Evolutionary conservation across 53 echinoderm and acorn worm species (phyloP).

Genomic region (Echinometra lucunter): DNA sequence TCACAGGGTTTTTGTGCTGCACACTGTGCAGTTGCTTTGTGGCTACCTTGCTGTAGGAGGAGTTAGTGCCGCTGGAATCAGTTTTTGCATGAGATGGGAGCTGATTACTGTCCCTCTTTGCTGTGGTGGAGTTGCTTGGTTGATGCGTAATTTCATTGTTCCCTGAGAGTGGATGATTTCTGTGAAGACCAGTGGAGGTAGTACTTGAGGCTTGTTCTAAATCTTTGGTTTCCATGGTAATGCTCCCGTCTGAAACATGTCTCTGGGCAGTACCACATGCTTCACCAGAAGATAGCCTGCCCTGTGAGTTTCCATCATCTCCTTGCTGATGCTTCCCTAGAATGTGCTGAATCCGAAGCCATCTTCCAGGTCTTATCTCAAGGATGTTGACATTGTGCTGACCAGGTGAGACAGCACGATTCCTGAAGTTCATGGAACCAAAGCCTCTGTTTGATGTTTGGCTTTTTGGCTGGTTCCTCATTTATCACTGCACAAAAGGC

Average conservation of each 20-base stretch:
- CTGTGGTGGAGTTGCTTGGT: not conserved
- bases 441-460: slow-evolving; percentile 1
- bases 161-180: slow-evolving; percentile 51
- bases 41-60: not conserved
- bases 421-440: slow-evolving; percentile 26
- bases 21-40: not conserved
- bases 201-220: not conserved
- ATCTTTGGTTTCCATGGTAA: slow-evolving; percentile 39
- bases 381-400: slow-evolving; percentile 32
- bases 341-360: slow-evolving; percentile 82
- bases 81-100: not conserved
- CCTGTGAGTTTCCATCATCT: not conserved
- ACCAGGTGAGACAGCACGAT: slow-evolving; percentile 37
- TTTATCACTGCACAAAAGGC: not conserved
- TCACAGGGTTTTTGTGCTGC: not conserved
- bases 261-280: not conserved
- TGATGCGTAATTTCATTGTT: not conserved
- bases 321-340: slow-evolving; percentile 51
- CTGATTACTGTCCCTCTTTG: not conserved
- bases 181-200: slow-evolving; percentile 21
- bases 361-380: slow-evolving; percentile 79
- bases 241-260: slow-evolving; percentile 27
- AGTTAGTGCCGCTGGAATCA: not conserved
- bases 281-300: not conserved
- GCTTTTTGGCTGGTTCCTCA: slow-evolving; percentile 46